phyloP scores from a whole-genome alignment of 92 coral and sea anemone genomes.

The Parazoanthus darwini region DNA sequence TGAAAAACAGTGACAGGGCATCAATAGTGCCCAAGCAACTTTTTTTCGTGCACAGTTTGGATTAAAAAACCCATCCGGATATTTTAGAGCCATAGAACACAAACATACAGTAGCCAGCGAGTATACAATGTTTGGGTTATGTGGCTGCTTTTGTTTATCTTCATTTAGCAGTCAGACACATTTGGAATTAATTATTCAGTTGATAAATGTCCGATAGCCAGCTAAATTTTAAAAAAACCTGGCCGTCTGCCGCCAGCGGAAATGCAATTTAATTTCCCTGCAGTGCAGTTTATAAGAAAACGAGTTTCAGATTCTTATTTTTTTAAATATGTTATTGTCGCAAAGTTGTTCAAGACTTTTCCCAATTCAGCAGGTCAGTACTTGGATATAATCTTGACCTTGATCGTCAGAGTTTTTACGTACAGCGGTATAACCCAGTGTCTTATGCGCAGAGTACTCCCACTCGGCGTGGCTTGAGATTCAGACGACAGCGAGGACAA shows the following conservation, averaged over 20 bases:
- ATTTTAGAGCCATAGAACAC: neutral
- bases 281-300: too few relatives aligned
- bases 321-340: neutral
- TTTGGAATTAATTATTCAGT: neutral
- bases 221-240: neutral
- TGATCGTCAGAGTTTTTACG: neutral
- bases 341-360: neutral
- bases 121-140: neutral
- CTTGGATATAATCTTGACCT: too few relatives aligned
- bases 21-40: too few relatives aligned
- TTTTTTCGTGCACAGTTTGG: neutral
- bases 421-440: slow-evolving; percentile 19
- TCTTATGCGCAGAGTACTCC: slow-evolving; percentile 17
- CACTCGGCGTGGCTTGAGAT: slow-evolving; percentile 32
- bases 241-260: neutral
- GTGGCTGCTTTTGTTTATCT: neutral
- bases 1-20: too few relatives aligned
- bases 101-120: neutral
- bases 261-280: neutral
- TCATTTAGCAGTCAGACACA: neutral
- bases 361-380: too few relatives aligned
- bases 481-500: neutral
- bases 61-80: too few relatives aligned
- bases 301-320: too few relatives aligned
- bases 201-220: neutral